Evolutionary conservation across 2,888 invertebrate genomes (phyloP).

Genomic region (Pandemis cinnamomeana): DNA sequence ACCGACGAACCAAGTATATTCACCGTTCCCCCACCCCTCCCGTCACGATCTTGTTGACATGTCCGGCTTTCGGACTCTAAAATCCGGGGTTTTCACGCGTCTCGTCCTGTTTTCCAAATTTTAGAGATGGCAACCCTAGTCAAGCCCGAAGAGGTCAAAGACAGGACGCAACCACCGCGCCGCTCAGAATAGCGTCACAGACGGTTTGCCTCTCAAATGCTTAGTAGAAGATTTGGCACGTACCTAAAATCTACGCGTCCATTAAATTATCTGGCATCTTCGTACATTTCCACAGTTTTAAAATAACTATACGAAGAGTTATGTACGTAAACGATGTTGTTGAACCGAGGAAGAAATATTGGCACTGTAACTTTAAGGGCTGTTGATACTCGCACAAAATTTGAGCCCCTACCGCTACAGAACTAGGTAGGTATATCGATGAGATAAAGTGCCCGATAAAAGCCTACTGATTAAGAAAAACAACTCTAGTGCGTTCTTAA

Average conservation of each 20-base stretch:
- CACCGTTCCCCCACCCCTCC: too few species aligned
- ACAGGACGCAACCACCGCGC: conserved; percentile 47
- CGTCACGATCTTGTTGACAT: too few species aligned
- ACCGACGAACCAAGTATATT: too few species aligned
- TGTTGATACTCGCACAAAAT: not conserved
- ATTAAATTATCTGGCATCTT: conserved; percentile 32
- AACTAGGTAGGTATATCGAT: not conserved
- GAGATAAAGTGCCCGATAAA: not conserved
- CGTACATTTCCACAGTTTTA: conserved; percentile 33
- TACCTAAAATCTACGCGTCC: conserved; percentile 39
- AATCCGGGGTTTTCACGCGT: too few species aligned
- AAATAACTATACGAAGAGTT: conserved; percentile 10
- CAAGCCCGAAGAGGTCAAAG: conserved; percentile 64
- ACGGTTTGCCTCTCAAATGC: conserved; percentile 17
- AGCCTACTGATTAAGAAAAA: not conserved
- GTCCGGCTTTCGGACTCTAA: too few species aligned
- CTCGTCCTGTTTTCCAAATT: too few species aligned
- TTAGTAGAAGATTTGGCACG: conserved; percentile 42
- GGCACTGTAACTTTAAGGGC: not conserved
- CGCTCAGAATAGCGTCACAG: conserved; percentile 51
- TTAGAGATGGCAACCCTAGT: too few species aligned
- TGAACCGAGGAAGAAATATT: not conserved
- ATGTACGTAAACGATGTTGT: not conserved
- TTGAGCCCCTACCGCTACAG: not conserved
- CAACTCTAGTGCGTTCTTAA: conserved; percentile 1